Base-by-base conservation (phyloP, 1,140 invertebrate genomes). In the Hestina assimilis region DNA sequence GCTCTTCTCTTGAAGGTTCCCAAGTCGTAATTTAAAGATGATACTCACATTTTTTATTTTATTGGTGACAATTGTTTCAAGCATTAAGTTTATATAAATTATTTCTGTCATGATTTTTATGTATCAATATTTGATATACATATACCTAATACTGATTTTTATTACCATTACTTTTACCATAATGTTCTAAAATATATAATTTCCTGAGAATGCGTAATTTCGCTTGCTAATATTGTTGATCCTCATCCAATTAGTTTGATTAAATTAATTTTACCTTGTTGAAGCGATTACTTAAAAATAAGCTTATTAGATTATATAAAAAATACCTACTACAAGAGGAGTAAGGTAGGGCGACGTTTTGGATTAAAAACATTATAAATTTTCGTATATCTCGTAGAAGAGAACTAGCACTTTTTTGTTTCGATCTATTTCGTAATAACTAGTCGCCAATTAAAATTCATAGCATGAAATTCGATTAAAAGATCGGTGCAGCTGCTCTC, bases 191-290 rank as follows among this genome's bases (percentile, higher is more conserved):
- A n/a, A 29, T 46, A 29, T 15, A 46, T 29, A 31, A 4, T 31
- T 53, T 21, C 50, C 24, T 42, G 8, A 7, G 38, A 53, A 8
- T 8, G 8, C 26, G 38, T 29, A 53, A 53, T 53, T 24, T 53
- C 19, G 7, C 40, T 40, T 19, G 28, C 26, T 40, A 43, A 53
- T 41, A 41, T 31, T 31, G 3, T 38, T 17, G 47, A 51, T 51
- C n/a, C n/a, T 28, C 26, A 43, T 41, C 26, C 50, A 43, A 53
- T 31, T 53, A 42, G 24, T 28, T 38, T 35, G 26, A 45, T 46
- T 45, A 38, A 55, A 45, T 55, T 55, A 55, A 55, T 38, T 55
- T 55, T n/a, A 28, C 15, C 15, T 55, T 46, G 33, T 50, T 26
- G 11, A 46, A 46, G 43, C 43, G 43, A 31, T 31, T 46, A 46